phyloP scores from a whole-genome alignment of 2,797 vertebrate species.

The Steatocranus sp. region DNA sequence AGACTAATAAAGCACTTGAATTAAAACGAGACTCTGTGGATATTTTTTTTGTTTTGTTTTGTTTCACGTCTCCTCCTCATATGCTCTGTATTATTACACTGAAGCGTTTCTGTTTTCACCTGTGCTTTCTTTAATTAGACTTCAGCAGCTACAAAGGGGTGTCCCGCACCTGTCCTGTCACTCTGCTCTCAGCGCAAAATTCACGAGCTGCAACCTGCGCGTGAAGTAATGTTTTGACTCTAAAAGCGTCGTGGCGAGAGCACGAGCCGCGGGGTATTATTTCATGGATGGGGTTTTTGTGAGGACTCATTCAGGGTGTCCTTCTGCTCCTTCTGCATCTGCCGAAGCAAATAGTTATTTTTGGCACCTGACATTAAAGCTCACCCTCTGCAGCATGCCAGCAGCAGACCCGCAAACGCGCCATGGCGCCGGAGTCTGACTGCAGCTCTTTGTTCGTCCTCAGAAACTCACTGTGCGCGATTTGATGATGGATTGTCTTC shows the following conservation, averaged over 20 bases:
- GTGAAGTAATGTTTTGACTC: background rate
- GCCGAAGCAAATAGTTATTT: conserved; percentile 74
- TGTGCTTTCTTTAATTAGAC: background rate
- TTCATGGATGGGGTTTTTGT: conserved; percentile 13
- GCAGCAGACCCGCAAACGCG: background rate
- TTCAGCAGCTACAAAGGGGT: background rate
- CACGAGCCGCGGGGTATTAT: conserved; percentile 4
- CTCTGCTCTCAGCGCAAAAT: background rate
- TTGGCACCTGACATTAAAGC: conserved; percentile 78
- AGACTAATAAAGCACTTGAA: conserved; percentile 49
- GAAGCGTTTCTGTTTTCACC: conserved; percentile 27
- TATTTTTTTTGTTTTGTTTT: background rate
- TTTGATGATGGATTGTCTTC: background rate
- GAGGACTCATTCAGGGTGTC: background rate
- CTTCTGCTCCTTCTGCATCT: background rate
- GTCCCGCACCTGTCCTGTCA: conserved; percentile 37
- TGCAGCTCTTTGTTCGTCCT: background rate
- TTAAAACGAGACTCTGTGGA: background rate
- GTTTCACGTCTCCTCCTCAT: background rate
- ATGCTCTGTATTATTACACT: background rate
- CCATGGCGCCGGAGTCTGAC: background rate
- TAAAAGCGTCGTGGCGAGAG: background rate
- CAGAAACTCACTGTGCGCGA: background rate
- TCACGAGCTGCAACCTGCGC: background rate
- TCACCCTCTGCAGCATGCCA: conserved; percentile 45